Conservation (phyloP, 2,888 invertebrate genomes). For the Cerceris rybyensis region DNA sequence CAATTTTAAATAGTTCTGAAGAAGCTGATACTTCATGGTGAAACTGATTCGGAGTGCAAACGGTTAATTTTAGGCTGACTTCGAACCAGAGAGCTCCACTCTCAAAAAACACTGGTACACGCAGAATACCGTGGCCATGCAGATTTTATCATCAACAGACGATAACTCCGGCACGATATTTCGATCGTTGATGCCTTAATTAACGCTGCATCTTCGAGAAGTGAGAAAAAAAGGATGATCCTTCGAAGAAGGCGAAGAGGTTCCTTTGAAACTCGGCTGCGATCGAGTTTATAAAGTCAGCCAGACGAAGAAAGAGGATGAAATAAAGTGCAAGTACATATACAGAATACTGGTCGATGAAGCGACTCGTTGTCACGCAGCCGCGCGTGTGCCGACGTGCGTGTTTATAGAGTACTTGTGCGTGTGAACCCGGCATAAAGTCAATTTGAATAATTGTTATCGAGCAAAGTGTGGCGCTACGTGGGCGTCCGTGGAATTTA, state of each 20-base stretch:
- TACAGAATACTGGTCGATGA: slow-evolving; percentile 5
- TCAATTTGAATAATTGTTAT: slow-evolving; percentile 60
- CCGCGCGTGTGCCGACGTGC: slow-evolving; percentile 2
- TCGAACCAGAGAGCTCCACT: too few relatives aligned
- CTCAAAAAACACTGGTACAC: not conserved
- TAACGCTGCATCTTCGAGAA: slow-evolving; percentile 4
- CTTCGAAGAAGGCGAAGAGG: not conserved
- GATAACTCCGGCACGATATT: not conserved
- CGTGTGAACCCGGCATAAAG: slow-evolving; percentile 23
- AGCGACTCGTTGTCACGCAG: slow-evolving; percentile 27
- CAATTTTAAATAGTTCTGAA: too few relatives aligned
- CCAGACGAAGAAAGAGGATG: slow-evolving; percentile 12
- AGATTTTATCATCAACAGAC: not conserved
- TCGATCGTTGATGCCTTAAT: slow-evolving; percentile 9
- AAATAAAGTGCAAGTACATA: slow-evolving; percentile 2
- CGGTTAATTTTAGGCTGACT: too few relatives aligned
- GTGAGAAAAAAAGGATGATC: not conserved
- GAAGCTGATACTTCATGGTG: too few relatives aligned
- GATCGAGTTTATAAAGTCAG: slow-evolving; percentile 29
- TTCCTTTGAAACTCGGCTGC: slow-evolving; percentile 17
- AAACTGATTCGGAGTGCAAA: too few relatives aligned
- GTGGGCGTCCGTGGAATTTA: slow-evolving; percentile 51
- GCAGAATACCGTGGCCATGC: not conserved
- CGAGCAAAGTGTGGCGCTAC: slow-evolving; percentile 16
- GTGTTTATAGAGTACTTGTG: slow-evolving; percentile 30